These are phyloP conservation scores for Metalampra italica DNA, from an alignment of 2,888 invertebrate species.

Conservation along the genomic window DNA sequence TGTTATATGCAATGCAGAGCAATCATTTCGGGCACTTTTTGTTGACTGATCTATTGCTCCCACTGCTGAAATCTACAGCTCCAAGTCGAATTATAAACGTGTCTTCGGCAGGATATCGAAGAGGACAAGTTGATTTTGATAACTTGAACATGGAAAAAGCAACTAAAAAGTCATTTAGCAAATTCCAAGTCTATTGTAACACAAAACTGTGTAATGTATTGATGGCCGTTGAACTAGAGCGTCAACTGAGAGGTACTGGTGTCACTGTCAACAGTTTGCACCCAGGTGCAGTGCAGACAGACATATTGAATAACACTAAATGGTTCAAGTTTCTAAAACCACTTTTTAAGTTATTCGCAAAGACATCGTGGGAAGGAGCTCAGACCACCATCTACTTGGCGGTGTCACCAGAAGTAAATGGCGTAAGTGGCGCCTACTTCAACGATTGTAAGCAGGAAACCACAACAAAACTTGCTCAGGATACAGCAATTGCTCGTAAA, in stretches of 20 bases:
- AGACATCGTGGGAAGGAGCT: conserved; percentile 29
- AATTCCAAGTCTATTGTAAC: not conserved
- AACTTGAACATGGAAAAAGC: conserved; percentile 48
- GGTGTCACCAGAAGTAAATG: conserved; percentile 36
- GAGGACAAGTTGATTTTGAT: conserved; percentile 37
- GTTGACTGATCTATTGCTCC: conserved; percentile 80
- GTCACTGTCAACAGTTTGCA: conserved; percentile 89
- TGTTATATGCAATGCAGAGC: conserved; percentile 78
- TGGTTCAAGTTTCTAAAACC: not conserved
- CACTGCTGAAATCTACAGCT: conserved; percentile 53
- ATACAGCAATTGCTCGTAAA: conserved; percentile 66
- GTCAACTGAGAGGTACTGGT: conserved; percentile 81
- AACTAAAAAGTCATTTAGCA: not conserved
- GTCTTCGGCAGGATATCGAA: conserved; percentile 43
- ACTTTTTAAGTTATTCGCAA: conserved; percentile 17
- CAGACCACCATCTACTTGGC: conserved; percentile 68
- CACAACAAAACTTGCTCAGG: conserved; percentile 51
- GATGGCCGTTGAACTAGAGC: conserved; percentile 84
- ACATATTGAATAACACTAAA: not conserved
- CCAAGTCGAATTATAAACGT: conserved; percentile 60
- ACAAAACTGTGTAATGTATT: conserved; percentile 81
- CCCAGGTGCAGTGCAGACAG: conserved; percentile 86
- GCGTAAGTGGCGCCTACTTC: conserved; percentile 78
- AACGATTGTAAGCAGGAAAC: conserved; percentile 64
- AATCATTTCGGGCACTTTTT: conserved; percentile 82